Base-by-base conservation (phyloP, 2,797 vertebrate species). In the Pogonophryne albipinna region DNA sequence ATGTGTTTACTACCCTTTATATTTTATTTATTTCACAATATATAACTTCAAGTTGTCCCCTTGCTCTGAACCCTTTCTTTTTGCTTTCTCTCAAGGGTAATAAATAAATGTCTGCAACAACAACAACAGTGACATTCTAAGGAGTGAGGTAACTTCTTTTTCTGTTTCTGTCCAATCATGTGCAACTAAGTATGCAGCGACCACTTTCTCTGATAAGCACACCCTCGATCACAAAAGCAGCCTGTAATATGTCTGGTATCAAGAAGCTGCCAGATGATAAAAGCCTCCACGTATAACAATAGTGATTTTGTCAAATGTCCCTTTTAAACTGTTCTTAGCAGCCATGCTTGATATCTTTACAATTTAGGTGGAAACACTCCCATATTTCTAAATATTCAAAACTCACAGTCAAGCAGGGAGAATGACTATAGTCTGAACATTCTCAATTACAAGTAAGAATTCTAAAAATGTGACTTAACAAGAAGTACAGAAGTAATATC, bases 191-290 rank as follows among this genome's bases (percentile, higher is more conserved):
- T 59, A 27, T 52, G 27, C 59, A 52, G 38, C 19, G 20, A 31
- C 57, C 73, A 66, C 69, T 70, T n/a, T 46, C 52, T 23, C 66
- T 82, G 83, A 79, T 72, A 49, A 79, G 59, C 64, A 31, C 60
- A 34, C 13, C 38, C 62, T 74, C 38, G 52, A 71, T 64, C 76
- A 64, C 23, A 74, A 66, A 77, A 64, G 23, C 52, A 17, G 44
- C 45, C 57, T 44, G 66, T 69, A 62, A 23, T 42, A 44, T 23
- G 46, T 61, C 64, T 55, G 38, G 16, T 62, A 52, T 27, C 6
- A 11, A 66, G 55, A 64, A 47, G 13, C 42, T 17, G 53, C 17
- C 23, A 46, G 27, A 49, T 14, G 63, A 27, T 19, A 3, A 4
- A 10, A 23, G 41, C 31, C 15, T 53, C 51, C 23, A 14, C 1